Percentiles rank a stretch among this genome's conserved stretches.
Evolutionary conservation across 2,888 invertebrate species (phyloP).

Genomic region (Morinoia aosen): DNA sequence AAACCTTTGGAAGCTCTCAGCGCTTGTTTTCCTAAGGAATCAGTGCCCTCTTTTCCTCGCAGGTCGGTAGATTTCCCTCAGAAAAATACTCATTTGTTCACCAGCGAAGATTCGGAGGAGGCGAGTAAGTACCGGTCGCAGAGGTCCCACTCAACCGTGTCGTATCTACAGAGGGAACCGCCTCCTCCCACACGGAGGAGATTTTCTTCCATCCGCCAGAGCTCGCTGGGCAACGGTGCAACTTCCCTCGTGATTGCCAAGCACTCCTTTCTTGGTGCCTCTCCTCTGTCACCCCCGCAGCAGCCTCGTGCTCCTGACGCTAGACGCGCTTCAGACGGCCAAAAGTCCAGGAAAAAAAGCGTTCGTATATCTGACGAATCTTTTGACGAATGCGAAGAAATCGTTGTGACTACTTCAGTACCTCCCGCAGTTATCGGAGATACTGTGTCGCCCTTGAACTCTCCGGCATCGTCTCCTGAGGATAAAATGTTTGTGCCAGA

Average conservation of each 20-base stretch:
- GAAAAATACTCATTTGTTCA: slow-evolving; percentile 66
- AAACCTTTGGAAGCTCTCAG: slow-evolving; percentile 62
- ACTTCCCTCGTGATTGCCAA: slow-evolving; percentile 58
- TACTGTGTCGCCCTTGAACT: slow-evolving; percentile 55
- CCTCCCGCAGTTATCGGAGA: slow-evolving; percentile 51
- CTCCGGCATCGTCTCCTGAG: slow-evolving; percentile 62
- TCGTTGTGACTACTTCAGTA: slow-evolving; percentile 56
- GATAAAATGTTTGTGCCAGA: slow-evolving; percentile 52
- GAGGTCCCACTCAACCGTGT: slow-evolving; percentile 67
- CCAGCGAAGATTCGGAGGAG: slow-evolving; percentile 66
- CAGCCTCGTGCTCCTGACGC: slow-evolving; percentile 54
- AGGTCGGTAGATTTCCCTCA: slow-evolving; percentile 67
- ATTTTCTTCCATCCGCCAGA: slow-evolving; percentile 64
- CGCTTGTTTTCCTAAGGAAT: slow-evolving; percentile 67
- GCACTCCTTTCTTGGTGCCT: slow-evolving; percentile 57
- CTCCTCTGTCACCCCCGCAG: slow-evolving; percentile 65
- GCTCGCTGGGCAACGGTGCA: slow-evolving; percentile 60
- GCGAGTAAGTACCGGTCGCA: slow-evolving; percentile 63
- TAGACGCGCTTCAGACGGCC: slow-evolving; percentile 62
- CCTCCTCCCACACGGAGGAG: slow-evolving; percentile 59
- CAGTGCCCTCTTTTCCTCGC: slow-evolving; percentile 65
- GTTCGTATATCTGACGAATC: slow-evolving; percentile 67
- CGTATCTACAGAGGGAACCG: slow-evolving; percentile 63
- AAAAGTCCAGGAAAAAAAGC: slow-evolving; percentile 65
- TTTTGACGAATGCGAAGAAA: slow-evolving; percentile 66